Conservation (phyloP, 2,113 vertebrate genomes). For the Takifugu flavidus region DNA sequence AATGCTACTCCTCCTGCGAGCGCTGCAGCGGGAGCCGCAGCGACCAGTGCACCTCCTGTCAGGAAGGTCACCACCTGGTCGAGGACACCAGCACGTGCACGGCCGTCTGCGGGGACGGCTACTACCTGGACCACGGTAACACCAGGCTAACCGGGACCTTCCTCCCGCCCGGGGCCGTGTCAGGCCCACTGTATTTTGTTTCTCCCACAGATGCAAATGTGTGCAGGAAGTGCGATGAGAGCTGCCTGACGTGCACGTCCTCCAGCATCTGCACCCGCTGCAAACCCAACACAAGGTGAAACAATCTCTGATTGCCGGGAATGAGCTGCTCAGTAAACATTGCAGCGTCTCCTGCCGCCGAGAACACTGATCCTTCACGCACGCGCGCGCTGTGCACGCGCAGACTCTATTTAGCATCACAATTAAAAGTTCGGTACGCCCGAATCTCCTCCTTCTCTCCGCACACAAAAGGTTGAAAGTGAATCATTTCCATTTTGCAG, state of each 20-base stretch:
- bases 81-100: conserved; percentile 84
- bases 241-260: conserved; percentile 86
- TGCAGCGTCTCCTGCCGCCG: conserved; percentile 14
- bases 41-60: conserved; percentile 89
- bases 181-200: conserved; percentile 46
- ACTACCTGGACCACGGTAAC: conserved; percentile 85
- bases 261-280: conserved; percentile 90
- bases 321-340: conserved; percentile 49
- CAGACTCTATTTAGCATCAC: conserved; percentile 8
- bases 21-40: conserved; percentile 86
- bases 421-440: conserved; percentile 9
- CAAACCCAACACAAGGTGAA: conserved; percentile 87
- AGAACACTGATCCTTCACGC: conserved; percentile 30
- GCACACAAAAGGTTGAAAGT: background rate
- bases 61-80: conserved; percentile 82
- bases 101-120: conserved; percentile 80
- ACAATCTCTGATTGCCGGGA: conserved; percentile 34
- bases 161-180: conserved; percentile 29
- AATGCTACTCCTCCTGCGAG: conserved; percentile 86
- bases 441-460: background rate
- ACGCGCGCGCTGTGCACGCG: background rate
- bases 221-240: conserved; percentile 89
- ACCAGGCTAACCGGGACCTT: too few species aligned
- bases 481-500: conserved; percentile 12
- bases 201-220: conserved; percentile 79